Evolutionary conservation across 37 sponge, comb jelly and placozoan genomes (phyloP), one percentile per base, ranked within the genome.

Genomic region (Mnemiopsis leidyi): DNA sequence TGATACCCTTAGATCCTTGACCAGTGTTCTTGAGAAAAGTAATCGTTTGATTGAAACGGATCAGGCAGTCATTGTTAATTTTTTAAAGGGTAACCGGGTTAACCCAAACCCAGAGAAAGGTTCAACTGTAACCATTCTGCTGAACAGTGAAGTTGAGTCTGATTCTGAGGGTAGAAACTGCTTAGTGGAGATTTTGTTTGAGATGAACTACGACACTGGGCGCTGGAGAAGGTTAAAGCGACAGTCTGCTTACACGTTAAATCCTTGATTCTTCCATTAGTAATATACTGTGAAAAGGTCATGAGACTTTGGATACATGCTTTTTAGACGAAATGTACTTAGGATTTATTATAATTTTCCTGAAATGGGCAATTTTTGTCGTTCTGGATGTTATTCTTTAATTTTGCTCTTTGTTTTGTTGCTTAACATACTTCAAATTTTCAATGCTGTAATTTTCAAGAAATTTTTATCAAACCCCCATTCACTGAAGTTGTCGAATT

Each of bases 181-280:
- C 3, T 37, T 85, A 13, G 90, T 85, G 3, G 90, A 85, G 35
- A 85, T 85, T 38, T 61, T 85, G 26, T 85, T 85, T 85, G 90
- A 85, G 25, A 85, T 85, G 90, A 85, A 85, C 61, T 85, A 85
- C 39, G 90, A 85, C 1, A 85, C 90, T 39, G 90, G 90, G 24
- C n/a, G 90, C n/a, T 85, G 90, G 90, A 85, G 90, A 23, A 38
- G 90, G 67, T 23, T 85, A 25, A 85, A 85, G 24, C 33, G 90
- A 33, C 90, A 85, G n/a, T 85, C 90, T 39, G 61, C 90, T 25
- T 85, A 85, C 24, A 77, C 79, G 1, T 32, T 77, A 32, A 77
- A 77, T 34, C 79, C 79, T 77, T 77, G 79, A n/a, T n/a, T n/a
- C n/a, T n/a, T n/a, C n/a, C n/a, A n/a, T n/a, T n/a, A n/a, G n/a